Evolutionary conservation across 2,797 vertebrate genomes (phyloP), one percentile per base, ranked within the genome.

Genomic region (Gobio occitaniae): DNA sequence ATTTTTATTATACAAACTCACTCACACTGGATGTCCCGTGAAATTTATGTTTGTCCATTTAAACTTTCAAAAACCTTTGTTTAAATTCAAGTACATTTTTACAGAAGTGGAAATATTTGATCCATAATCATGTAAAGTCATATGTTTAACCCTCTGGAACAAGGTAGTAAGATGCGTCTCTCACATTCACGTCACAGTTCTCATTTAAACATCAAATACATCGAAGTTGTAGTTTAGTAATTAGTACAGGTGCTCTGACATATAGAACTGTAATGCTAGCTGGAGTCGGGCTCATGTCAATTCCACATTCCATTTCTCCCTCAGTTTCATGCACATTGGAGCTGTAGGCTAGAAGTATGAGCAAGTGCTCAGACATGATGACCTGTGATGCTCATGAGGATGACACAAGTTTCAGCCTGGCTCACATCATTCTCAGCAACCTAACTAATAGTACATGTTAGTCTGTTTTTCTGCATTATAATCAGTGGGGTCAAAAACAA

Each of bases 1-100:
- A 90, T 94, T 93, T 93, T 88, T 32, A 44, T 47, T 32, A 15
- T 19, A 3, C 78, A 72, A 77, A 84, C 16, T 75, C 71, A 32
- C 82, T 85, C 15, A 80, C 76, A 90, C 84, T 82, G 54, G 29
- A 69, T 78, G 48, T 59, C 77, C 29, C 38, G 7, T 87, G 71
- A 85, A 66, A 75, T 65, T 65, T 29, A 41, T 52, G 54, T 68
- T 66, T 77, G 16, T 77, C 12, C n/a, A 15, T 69, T 21, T 36
- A 44, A 77, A 76, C 21, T 68, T 29, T 44, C 0, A 1, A 66
- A 83, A 12, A 32, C n/a, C 8, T 4, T 83, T 9, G 3, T 76
- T 68, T 29, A 38, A 54, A 25, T 70, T 83, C 21, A 2, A 50
- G 61, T 32, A 83, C 1, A 56, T 47, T 44, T 50, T 61, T 17